phyloP scores from a whole-genome alignment of 2,113 vertebrate species.

The Tor tambroides region DNA sequence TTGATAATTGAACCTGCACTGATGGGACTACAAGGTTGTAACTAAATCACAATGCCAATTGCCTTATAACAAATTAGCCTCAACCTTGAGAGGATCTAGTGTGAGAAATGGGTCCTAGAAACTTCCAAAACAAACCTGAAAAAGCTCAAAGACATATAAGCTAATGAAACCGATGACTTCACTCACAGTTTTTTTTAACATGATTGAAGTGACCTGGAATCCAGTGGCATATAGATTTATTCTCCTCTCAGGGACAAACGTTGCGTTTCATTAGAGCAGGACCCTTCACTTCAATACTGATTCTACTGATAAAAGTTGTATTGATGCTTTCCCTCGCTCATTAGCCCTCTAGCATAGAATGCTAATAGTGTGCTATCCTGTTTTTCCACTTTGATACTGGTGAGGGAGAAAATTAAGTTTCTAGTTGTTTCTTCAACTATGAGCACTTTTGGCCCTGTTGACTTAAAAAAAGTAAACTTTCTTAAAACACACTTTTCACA shows the following conservation, averaged over 20 bases:
- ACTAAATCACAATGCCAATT: slow-evolving; percentile 48
- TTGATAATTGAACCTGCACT: slow-evolving; percentile 38
- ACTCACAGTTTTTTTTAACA: background rate
- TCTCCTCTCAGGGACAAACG: slow-evolving; percentile 29
- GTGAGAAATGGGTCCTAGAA: background rate
- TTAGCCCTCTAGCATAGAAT: background rate
- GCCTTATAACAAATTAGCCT: slow-evolving; percentile 42
- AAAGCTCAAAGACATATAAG: background rate
- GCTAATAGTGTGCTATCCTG: slow-evolving; percentile 7
- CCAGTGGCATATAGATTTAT: slow-evolving; percentile 25
- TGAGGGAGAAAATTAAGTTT: background rate
- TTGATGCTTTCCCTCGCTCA: slow-evolving; percentile 48
- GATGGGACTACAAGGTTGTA: slow-evolving; percentile 37
- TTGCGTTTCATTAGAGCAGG: slow-evolving; percentile 44
- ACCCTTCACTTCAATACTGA: slow-evolving; percentile 35
- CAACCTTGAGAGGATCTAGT: slow-evolving; percentile 25
- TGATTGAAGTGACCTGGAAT: background rate
- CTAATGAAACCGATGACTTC: background rate
- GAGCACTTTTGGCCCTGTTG: background rate
- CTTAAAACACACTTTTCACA: background rate
- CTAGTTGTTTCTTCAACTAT: background rate
- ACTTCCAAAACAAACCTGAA: slow-evolving; percentile 3
- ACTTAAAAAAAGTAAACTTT: background rate
- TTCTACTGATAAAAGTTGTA: slow-evolving; percentile 60
- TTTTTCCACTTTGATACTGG: background rate